Evolutionary conservation across 2,888 invertebrate species (phyloP).

Genomic region (Thera obeliscata): DNA sequence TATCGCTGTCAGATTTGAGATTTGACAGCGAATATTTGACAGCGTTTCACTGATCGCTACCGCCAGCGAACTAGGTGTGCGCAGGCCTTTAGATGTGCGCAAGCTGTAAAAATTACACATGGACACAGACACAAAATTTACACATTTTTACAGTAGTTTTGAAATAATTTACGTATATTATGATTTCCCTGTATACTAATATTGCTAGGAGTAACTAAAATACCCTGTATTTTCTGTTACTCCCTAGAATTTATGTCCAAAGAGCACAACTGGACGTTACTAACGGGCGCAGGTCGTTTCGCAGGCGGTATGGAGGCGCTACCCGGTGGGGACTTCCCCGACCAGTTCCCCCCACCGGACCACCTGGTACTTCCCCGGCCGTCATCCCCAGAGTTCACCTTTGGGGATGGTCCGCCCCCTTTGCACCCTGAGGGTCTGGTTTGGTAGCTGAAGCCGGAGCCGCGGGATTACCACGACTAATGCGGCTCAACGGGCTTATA

Average conservation of each 20-base stretch:
- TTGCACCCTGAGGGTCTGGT: conserved; percentile 81
- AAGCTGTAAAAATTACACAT: no score
- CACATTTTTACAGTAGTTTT: no score
- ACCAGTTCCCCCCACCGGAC: conserved; percentile 86
- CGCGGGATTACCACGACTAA: conserved; percentile 85
- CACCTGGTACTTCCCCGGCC: conserved; percentile 89
- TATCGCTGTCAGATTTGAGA: no score
- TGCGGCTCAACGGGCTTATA: conserved; percentile 80
- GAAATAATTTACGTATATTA: no score
- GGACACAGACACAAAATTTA: no score
- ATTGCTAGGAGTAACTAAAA: conserved; percentile 18
- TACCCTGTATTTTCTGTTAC: conserved; percentile 24
- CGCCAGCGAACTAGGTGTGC: no score
- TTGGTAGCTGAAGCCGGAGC: conserved; percentile 85
- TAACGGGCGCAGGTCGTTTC: conserved; percentile 91
- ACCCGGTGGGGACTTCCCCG: conserved; percentile 78
- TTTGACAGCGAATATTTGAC: no score
- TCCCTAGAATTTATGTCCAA: conserved; percentile 25
- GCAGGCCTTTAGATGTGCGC: no score
- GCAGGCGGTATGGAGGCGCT: conserved; percentile 87
- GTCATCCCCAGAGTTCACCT: conserved; percentile 90
- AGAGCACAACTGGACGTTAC: conserved; percentile 51
- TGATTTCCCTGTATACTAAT: neutral
- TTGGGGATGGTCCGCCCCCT: conserved; percentile 80
- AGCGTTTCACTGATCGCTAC: no score